Percentiles rank a stretch among this genome's conserved stretches.
Conservation (phyloP, 2,888 invertebrate genomes). For the Priocnemis perturbator region DNA sequence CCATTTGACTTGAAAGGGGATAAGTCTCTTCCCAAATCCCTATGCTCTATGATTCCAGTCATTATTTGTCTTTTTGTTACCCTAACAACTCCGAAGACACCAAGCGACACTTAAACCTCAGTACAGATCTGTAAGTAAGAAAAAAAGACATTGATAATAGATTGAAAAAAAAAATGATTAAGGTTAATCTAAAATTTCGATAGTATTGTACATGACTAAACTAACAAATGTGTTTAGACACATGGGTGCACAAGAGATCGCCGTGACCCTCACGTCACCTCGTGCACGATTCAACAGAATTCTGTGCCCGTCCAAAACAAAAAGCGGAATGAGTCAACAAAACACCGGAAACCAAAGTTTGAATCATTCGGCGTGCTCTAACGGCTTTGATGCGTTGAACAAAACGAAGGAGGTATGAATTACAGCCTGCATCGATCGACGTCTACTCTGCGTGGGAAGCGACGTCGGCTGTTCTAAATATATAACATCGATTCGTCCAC, state of each 20-base stretch:
- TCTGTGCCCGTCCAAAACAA: neutral
- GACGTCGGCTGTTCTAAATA: no score
- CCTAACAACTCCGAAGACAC: no score
- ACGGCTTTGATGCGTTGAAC: neutral
- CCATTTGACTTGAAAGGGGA: slow-evolving; percentile 54
- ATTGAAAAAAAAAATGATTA: neutral
- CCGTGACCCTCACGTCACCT: no score
- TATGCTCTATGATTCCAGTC: slow-evolving; percentile 62
- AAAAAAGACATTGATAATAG: neutral
- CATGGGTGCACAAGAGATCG: no score
- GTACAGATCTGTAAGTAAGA: slow-evolving; percentile 30
- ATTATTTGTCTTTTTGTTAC: slow-evolving; percentile 33
- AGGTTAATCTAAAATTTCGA: no score
- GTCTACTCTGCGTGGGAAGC: no score
- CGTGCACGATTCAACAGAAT: neutral
- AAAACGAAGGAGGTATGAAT: neutral
- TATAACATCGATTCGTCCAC: no score
- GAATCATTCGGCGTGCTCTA: neutral
- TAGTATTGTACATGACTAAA: no score
- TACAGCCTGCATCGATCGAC: neutral
- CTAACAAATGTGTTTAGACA: no score
- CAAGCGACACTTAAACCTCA: neutral
- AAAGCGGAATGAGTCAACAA: slow-evolving; percentile 1
- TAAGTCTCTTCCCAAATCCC: slow-evolving; percentile 48
- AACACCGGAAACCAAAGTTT: neutral